Percentiles rank a stretch among this genome's conserved stretches.
phyloP scores from a whole-genome alignment of 2,113 vertebrate genomes.

The Vidua macroura region DNA sequence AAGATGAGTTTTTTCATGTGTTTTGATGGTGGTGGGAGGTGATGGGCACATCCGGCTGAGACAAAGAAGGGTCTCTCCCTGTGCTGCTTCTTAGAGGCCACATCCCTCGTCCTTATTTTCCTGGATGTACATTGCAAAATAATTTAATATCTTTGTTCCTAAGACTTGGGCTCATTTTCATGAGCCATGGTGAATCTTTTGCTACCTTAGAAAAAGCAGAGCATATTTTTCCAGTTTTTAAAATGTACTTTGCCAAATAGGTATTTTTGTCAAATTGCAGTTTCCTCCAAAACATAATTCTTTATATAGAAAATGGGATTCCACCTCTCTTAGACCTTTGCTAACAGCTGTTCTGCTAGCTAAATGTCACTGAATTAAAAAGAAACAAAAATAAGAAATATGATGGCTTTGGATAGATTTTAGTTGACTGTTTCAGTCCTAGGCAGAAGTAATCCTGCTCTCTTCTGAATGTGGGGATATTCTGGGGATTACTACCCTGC shows the following conservation, averaged over 20 bases:
- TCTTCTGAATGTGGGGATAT: neutral
- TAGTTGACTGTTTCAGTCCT: slow-evolving; percentile 18
- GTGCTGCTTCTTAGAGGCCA: neutral
- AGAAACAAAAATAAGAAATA: slow-evolving; percentile 51
- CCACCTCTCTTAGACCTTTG: slow-evolving; percentile 66
- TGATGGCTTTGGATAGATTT: slow-evolving; percentile 33
- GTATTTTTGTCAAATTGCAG: slow-evolving; percentile 32
- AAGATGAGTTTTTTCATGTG: accelerated
- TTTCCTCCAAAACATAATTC: slow-evolving; percentile 32
- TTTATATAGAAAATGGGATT: slow-evolving; percentile 63
- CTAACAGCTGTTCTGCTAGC: slow-evolving; percentile 68
- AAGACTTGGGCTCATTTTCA: neutral
- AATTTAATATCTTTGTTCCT: neutral
- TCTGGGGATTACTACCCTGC: neutral
- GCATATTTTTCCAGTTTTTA: neutral
- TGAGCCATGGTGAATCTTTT: neutral
- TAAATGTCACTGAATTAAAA: slow-evolving; percentile 72
- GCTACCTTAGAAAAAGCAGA: neutral
- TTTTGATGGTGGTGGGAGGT: neutral
- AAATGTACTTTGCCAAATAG: slow-evolving; percentile 24
- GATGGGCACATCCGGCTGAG: neutral
- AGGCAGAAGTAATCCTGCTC: neutral
- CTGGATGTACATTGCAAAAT: neutral
- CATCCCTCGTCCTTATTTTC: neutral
- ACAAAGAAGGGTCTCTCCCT: neutral